phyloP scores from a whole-genome alignment of 2,888 invertebrate genomes.

The Drosophila maculinotata region DNA sequence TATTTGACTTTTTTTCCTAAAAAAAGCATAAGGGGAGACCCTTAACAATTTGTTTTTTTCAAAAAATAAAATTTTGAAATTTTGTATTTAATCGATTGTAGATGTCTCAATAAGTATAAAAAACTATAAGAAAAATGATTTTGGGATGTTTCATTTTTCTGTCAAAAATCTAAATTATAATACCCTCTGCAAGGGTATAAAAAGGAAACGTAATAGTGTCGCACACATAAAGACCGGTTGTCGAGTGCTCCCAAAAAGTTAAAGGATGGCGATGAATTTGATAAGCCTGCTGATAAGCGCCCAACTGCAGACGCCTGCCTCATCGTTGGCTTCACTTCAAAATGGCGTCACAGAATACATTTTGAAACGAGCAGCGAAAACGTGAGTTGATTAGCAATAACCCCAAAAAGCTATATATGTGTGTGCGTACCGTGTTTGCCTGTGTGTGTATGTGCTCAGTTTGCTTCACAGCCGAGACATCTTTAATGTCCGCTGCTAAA shows the following conservation, averaged over 20 bases:
- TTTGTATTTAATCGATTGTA: too few relatives aligned
- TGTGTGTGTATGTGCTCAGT: conserved; percentile 41
- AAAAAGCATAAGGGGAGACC: too few relatives aligned
- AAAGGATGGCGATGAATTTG: conserved; percentile 70
- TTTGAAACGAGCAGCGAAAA: conserved; percentile 80
- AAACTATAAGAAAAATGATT: too few relatives aligned
- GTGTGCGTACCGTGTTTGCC: conserved; percentile 8
- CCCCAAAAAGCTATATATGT: conserved; percentile 32
- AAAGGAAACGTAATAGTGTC: conserved; percentile 71
- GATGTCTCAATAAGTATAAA: too few relatives aligned
- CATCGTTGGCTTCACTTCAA: conserved; percentile 61
- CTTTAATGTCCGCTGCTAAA: conserved; percentile 63
- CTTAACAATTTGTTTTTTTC: too few relatives aligned
- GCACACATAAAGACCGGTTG: conserved; percentile 47
- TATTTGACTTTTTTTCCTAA: too few relatives aligned
- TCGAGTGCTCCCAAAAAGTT: conserved; percentile 35
- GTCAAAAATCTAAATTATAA: too few relatives aligned
- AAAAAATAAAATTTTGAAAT: too few relatives aligned
- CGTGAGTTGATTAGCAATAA: conserved; percentile 80
- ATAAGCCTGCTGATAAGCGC: conserved; percentile 73
- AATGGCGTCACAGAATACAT: conserved; percentile 81
- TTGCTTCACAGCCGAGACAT: conserved; percentile 56
- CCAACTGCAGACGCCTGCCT: conserved; percentile 36
- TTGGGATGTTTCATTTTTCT: too few relatives aligned
- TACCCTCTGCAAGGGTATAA: too few relatives aligned